Percentiles rank a stretch among this genome's conserved stretches.
phyloP scores from a whole-genome alignment of 2,113 vertebrate species.

The Chaetops frenatus region DNA sequence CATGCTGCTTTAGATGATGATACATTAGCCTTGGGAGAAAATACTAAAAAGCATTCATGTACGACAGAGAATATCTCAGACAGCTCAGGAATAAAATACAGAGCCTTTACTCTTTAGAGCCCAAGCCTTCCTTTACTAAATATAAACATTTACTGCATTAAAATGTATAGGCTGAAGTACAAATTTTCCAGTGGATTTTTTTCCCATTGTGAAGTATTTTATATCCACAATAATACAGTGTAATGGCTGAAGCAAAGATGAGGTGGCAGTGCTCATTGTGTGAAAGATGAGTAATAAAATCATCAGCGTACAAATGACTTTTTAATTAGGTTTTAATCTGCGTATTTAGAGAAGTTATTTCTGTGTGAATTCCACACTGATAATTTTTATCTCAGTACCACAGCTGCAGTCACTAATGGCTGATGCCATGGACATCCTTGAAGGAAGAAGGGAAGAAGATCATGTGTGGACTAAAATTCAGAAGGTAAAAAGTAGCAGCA shows the following conservation, averaged over 20 bases:
- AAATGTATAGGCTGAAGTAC: conserved; percentile 54
- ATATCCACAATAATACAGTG: conserved; percentile 44
- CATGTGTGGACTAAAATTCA: conserved; percentile 78
- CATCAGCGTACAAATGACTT: conserved; percentile 85
- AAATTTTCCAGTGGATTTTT: conserved; percentile 56
- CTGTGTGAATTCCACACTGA: conserved; percentile 77
- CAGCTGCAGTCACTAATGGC: conserved; percentile 86
- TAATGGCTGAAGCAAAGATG: conserved; percentile 61
- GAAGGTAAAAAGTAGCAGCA: conserved; percentile 67
- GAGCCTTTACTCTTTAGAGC: conserved; percentile 56
- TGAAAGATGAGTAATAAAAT: conserved; percentile 84
- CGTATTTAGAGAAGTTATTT: conserved; percentile 84
- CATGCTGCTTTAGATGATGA: conserved; percentile 66
- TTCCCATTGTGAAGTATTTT: conserved; percentile 55
- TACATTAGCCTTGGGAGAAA: conserved; percentile 71
- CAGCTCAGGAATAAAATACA: conserved; percentile 56
- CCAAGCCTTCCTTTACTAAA: conserved; percentile 57
- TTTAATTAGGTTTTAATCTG: conserved; percentile 90
- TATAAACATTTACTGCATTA: conserved; percentile 57
- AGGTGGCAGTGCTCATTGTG: conserved; percentile 66
- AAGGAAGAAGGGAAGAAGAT: conserved; percentile 69
- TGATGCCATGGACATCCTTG: conserved; percentile 82
- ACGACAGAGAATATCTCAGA: conserved; percentile 52
- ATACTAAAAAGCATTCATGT: conserved; percentile 55
- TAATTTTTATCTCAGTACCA: conserved; percentile 81